Percentiles rank a stretch among this genome's conserved stretches.
phyloP scores from a whole-genome alignment of 1,140 invertebrate species.

The Melitaea cinxia region DNA sequence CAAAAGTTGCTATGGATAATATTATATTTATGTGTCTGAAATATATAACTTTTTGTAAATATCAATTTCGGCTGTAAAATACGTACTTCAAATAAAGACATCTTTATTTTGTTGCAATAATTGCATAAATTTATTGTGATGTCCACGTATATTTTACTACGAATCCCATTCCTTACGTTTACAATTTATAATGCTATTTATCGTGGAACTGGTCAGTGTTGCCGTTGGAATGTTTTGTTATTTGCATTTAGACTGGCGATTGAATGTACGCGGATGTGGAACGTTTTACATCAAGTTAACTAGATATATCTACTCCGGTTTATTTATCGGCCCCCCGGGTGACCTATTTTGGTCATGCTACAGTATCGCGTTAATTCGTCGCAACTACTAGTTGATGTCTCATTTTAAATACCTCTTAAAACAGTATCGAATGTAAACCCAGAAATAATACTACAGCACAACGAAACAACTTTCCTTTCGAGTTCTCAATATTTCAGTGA shows the following conservation, averaged over 20 bases:
- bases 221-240: conserved; percentile 37
- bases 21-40: not conserved
- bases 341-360: conserved; percentile 57
- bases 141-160: conserved; percentile 26
- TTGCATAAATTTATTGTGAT: conserved; percentile 18
- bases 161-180: conserved; percentile 21
- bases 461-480: conserved; percentile 23
- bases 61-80: not conserved
- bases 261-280: conserved; percentile 48
- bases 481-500: conserved; percentile 18
- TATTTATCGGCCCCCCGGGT: conserved; percentile 52
- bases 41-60: not conserved
- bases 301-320: conserved; percentile 32
- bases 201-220: conserved; percentile 28
- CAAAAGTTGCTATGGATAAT: conserved; percentile 7
- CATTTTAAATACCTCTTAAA: conserved; percentile 13
- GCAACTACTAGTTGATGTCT: conserved; percentile 28
- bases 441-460: conserved; percentile 21
- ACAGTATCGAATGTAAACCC: conserved; percentile 5
- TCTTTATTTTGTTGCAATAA: conserved; percentile 4
- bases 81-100: not conserved
- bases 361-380: conserved; percentile 48
- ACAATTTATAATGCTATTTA: conserved; percentile 34
- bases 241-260: conserved; percentile 41
- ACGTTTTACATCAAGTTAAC: conserved; percentile 33